A percentile compares a stretch with the other conserved stretches of the same genome.
These are phyloP conservation scores for Tribolium freemani DNA, from an alignment of 2,888 invertebrate species.

Conservation along the genomic window DNA sequence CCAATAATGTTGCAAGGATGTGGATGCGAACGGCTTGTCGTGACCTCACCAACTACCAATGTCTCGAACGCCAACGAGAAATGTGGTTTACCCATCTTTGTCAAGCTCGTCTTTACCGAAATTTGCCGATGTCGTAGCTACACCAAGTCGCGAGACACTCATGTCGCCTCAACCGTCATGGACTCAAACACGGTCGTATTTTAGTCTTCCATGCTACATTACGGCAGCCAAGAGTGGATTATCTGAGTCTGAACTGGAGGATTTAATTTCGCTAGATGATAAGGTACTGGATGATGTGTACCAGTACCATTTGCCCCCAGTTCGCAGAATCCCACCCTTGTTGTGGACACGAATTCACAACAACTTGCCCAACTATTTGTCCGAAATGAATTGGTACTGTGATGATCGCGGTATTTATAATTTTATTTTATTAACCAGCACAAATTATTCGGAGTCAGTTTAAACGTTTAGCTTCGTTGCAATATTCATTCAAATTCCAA, in stretches of 20 bases:
- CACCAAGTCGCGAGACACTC: constrained; percentile 92
- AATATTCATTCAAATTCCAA: too few species aligned
- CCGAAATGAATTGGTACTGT: too few species aligned
- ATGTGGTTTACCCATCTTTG: constrained; percentile 96
- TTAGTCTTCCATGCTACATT: constrained; percentile 97
- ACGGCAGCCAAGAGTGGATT: constrained; percentile 96
- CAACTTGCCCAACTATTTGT: constrained; percentile 96
- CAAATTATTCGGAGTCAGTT: too few species aligned
- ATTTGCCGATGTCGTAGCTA: constrained; percentile 98
- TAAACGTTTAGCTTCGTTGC: too few species aligned
- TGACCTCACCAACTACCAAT: constrained; percentile 93
- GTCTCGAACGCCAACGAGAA: constrained; percentile 94
- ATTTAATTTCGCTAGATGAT: constrained; percentile 95
- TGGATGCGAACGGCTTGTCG: constrained; percentile 94
- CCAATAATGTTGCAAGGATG: constrained; percentile 71
- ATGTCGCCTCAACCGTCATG: constrained; percentile 94
- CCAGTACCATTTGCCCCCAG: constrained; percentile 98
- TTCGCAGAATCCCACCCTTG: constrained; percentile 93
- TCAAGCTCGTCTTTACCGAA: constrained; percentile 97
- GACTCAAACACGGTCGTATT: constrained; percentile 94
- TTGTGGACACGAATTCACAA: constrained; percentile 97
- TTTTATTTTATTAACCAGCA: too few species aligned
- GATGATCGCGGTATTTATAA: too few species aligned
- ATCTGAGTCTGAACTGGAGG: constrained; percentile 97
- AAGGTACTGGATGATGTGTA: constrained; percentile 97